Conservation (phyloP, 2,888 invertebrate genomes). For the Cephus runcator region DNA sequence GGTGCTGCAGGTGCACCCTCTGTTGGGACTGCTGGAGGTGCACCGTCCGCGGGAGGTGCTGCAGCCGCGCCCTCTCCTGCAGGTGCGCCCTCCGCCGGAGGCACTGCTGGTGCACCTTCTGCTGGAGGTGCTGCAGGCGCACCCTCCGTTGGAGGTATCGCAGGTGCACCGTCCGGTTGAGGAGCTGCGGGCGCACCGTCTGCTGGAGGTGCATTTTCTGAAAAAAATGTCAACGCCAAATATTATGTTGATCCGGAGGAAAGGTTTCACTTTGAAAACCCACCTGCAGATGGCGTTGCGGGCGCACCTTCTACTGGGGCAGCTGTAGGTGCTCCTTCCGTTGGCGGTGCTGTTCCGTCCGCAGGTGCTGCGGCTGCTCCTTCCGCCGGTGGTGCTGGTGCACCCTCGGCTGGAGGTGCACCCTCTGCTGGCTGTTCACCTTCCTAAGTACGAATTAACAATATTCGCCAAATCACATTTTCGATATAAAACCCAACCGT, state of each 20-base stretch:
- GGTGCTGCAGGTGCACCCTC: too few species aligned
- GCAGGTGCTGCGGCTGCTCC: slow-evolving; percentile 40
- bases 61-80: slow-evolving; percentile 34
- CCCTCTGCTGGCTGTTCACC: slow-evolving; percentile 60
- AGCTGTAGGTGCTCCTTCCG: slow-evolving; percentile 46
- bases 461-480: too few species aligned
- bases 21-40: slow-evolving; percentile 15
- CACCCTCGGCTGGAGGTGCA: slow-evolving; percentile 53
- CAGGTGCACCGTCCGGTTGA: slow-evolving; percentile 43
- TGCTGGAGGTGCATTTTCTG: slow-evolving; percentile 39
- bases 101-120: slow-evolving; percentile 48
- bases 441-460: slow-evolving; percentile 26
- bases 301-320: slow-evolving; percentile 48
- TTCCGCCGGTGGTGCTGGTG: slow-evolving; percentile 39
- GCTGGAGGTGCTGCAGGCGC: slow-evolving; percentile 38
- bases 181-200: slow-evolving; percentile 40
- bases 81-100: slow-evolving; percentile 53
- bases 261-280: slow-evolving; percentile 11
- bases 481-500: too few species aligned
- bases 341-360: slow-evolving; percentile 39
- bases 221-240: slow-evolving; percentile 1
- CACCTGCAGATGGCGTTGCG: slow-evolving; percentile 35
- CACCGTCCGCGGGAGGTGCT: slow-evolving; percentile 57
- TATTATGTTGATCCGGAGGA: not conserved
- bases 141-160: slow-evolving; percentile 38